Conservation (phyloP, 2,888 invertebrate species). For the Eugnorisma glareosa region DNA sequence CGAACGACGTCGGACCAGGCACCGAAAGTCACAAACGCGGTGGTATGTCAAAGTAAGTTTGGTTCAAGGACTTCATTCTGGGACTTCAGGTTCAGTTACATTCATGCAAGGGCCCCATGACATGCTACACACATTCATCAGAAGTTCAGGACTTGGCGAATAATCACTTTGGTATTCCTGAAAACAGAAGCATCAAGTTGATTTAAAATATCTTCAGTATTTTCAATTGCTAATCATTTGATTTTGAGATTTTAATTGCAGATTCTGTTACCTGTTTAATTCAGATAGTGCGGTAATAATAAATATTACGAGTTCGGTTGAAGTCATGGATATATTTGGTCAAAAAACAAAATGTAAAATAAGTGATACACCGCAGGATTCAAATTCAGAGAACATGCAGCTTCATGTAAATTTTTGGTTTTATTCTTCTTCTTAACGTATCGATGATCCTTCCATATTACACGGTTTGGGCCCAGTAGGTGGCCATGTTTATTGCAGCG, state of each 20-base stretch:
- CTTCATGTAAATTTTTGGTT: constrained; percentile 12
- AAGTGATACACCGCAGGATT: not conserved
- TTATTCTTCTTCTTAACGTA: too few relatives aligned
- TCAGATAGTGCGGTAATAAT: not conserved
- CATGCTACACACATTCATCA: not conserved
- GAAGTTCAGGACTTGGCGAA: not conserved
- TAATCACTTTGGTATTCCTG: not conserved
- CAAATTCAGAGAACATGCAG: constrained; percentile 35
- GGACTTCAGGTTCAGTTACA: not conserved
- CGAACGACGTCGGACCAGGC: constrained; percentile 84
- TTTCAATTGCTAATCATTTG: not conserved
- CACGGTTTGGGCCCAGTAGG: too few relatives aligned
- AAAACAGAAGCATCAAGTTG: not conserved
- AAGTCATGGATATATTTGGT: not conserved
- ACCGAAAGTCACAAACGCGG: constrained; percentile 90
- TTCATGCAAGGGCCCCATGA: not conserved
- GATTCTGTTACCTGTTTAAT: not conserved
- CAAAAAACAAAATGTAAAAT: constrained; percentile 5
- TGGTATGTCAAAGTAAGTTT: constrained; percentile 94
- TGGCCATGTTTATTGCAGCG: too few relatives aligned
- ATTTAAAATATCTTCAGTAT: not conserved
- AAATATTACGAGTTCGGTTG: not conserved
- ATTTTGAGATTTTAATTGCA: not conserved
- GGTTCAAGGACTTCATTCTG: constrained; percentile 41
- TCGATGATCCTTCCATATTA: too few relatives aligned